Evolutionary conservation across 2,888 invertebrate genomes (phyloP), one percentile per base, ranked within the genome.

Genomic region (Cinara cedri): DNA sequence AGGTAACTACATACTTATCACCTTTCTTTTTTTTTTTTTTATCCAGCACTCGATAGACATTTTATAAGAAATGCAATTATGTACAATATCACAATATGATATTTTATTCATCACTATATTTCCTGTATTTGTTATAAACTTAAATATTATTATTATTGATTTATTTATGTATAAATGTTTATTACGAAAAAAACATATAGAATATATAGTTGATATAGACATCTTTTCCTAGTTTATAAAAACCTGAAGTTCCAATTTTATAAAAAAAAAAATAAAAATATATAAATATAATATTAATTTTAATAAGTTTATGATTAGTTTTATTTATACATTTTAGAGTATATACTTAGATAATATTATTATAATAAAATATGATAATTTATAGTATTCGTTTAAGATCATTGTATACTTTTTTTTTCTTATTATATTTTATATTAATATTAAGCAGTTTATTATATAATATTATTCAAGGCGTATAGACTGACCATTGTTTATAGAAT

Each of bases 221-320:
- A 55, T 66, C 9, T 57, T 46, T 19, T 76, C 65, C 65, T 76
- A 76, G 65, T 55, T 55, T 63, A 76, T 76, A 46, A n/a, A n/a
- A 76, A 76, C 66, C 66, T 49, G 57, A 76, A 66, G 76, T 76
- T 76, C 76, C 76, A 66, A 46, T 76, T 66, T 76, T 66, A 65
- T 75, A 75, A 42, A 46, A n/a, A 21, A 19, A 62, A 34, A 63
- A 16, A 54, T 21, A 51, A 57, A 13, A 1, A 49, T 26, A 19
- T 6, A 46, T n/a, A 24, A 16, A 24, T 24, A 24, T n/a, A 46
- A 46, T 72, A 26, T 44, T 72, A 60, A 71, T 72, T 60, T 34
- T 24, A 16, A 62, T 63, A 54, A 63, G 21, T 74, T 63, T 63
- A 63, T 16, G 51, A 54, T 74, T 74, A 74, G 74, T 74, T 74